phyloP scores from a whole-genome alignment of 2,113 vertebrate genomes.

The Scolopax mira region DNA sequence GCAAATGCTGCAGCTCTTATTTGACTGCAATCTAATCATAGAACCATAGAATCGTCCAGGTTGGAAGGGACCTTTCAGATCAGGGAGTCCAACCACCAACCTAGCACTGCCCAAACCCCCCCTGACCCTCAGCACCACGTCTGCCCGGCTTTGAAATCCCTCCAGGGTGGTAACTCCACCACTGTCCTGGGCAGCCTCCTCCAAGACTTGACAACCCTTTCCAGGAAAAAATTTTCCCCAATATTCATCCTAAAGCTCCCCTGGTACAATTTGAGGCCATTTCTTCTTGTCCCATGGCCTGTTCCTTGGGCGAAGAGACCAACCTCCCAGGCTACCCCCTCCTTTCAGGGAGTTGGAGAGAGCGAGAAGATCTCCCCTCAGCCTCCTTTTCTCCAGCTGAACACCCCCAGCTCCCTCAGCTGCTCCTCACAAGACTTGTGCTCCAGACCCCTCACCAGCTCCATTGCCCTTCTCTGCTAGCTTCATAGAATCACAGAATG shows the following conservation, averaged over 20 bases:
- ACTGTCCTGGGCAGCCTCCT: not conserved
- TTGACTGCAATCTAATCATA: rapidly evolving
- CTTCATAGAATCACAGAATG: not conserved
- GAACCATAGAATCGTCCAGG: not conserved
- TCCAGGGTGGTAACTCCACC: not conserved
- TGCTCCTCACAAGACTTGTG: not conserved
- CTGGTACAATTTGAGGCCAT: not conserved
- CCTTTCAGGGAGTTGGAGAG: not conserved
- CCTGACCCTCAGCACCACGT: not conserved
- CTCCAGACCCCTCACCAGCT: not conserved
- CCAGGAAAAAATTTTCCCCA: not conserved
- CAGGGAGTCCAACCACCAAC: not conserved
- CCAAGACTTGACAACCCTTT: not conserved
- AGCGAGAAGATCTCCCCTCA: not conserved
- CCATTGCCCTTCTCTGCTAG: not conserved
- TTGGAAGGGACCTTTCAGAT: not conserved
- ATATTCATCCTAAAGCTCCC: not conserved
- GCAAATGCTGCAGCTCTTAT: not conserved
- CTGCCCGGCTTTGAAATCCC: not conserved
- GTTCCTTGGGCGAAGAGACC: not conserved
- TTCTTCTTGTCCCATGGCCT: not conserved
- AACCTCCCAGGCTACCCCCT: not conserved
- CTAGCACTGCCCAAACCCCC: not conserved
- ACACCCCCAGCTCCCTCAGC: not conserved
- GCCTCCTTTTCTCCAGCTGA: not conserved